Conservation (phyloP, 1,140 invertebrate genomes). For the Drosophila azteca region DNA sequence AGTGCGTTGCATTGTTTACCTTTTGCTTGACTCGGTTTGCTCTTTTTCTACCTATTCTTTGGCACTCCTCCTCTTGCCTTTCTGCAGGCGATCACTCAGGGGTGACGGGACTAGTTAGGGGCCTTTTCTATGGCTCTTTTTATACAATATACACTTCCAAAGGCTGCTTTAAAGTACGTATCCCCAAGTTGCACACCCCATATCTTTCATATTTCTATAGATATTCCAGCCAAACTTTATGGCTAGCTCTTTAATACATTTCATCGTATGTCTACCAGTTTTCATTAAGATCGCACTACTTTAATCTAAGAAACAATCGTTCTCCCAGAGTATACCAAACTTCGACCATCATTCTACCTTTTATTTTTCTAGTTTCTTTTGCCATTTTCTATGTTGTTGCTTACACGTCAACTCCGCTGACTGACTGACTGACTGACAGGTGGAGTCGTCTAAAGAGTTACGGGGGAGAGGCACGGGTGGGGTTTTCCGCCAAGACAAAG, state of each 20-base stretch:
- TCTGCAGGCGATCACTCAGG: constrained; percentile 66
- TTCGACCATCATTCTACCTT: constrained; percentile 18
- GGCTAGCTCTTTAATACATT: not conserved
- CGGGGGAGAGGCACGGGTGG: constrained; percentile 23
- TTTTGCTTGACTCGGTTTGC: constrained; percentile 71
- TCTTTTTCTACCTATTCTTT: constrained; percentile 50
- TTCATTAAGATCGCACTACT: too few species aligned
- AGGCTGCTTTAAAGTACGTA: too few species aligned
- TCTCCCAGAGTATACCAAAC: constrained; percentile 27
- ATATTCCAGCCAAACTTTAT: too few species aligned
- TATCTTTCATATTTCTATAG: too few species aligned
- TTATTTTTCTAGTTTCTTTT: constrained; percentile 36
- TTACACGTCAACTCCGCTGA: constrained; percentile 62
- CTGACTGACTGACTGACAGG: constrained; percentile 59
- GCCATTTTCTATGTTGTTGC: constrained; percentile 52
- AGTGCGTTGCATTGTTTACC: constrained; percentile 82
- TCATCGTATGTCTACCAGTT: too few species aligned
- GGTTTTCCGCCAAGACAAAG: constrained; percentile 26
- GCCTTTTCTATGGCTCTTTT: constrained; percentile 26
- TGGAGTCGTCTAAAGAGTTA: constrained; percentile 48
- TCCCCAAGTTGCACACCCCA: too few species aligned
- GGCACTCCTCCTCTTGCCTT: constrained; percentile 54
- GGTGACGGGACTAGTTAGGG: constrained; percentile 67
- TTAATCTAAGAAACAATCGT: not conserved
- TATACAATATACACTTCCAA: too few species aligned